Conservation (phyloP, 1,140 invertebrate species). For the Trachymyrmex septentrionalis region DNA sequence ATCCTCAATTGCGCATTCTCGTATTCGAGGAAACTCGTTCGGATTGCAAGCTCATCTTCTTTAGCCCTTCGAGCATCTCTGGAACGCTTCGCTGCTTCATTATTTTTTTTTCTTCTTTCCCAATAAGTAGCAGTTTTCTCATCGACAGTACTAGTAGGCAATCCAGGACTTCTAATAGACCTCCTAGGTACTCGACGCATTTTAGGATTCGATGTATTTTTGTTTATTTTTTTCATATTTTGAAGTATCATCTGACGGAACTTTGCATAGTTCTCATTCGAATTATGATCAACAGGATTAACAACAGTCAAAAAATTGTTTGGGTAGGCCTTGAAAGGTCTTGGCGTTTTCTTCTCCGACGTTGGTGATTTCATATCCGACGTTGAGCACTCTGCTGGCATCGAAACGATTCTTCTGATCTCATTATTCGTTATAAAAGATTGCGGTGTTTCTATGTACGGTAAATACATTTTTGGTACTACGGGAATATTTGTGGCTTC, state of each 20-base stretch:
- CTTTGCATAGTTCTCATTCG: slow-evolving; percentile 89
- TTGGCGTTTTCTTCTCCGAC: slow-evolving; percentile 83
- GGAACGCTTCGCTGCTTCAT: slow-evolving; percentile 97
- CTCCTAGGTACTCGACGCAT: slow-evolving; percentile 87
- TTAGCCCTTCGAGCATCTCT: slow-evolving; percentile 95
- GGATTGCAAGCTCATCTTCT: slow-evolving; percentile 96
- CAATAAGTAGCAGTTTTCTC: slow-evolving; percentile 94
- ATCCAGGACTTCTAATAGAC: slow-evolving; percentile 62
- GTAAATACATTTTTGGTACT: not conserved
- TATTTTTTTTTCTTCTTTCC: slow-evolving; percentile 96
- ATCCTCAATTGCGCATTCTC: slow-evolving; percentile 87
- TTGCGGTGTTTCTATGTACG: not conserved
- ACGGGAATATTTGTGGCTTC: not conserved
- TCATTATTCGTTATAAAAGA: not conserved
- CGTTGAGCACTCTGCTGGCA: not conserved
- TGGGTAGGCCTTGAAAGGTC: slow-evolving; percentile 92
- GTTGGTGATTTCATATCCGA: not conserved
- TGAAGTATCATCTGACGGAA: slow-evolving; percentile 90
- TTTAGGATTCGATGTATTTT: slow-evolving; percentile 88
- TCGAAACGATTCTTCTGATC: not conserved
- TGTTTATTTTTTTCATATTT: slow-evolving; percentile 88
- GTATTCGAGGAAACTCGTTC: slow-evolving; percentile 94
- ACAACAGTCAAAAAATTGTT: slow-evolving; percentile 89
- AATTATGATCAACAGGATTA: slow-evolving; percentile 84
- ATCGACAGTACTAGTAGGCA: slow-evolving; percentile 79